Evolutionary conservation across 2,113 vertebrate species (phyloP), one percentile per base, ranked within the genome.

Genomic region (Microcebus lehilahytsara): DNA sequence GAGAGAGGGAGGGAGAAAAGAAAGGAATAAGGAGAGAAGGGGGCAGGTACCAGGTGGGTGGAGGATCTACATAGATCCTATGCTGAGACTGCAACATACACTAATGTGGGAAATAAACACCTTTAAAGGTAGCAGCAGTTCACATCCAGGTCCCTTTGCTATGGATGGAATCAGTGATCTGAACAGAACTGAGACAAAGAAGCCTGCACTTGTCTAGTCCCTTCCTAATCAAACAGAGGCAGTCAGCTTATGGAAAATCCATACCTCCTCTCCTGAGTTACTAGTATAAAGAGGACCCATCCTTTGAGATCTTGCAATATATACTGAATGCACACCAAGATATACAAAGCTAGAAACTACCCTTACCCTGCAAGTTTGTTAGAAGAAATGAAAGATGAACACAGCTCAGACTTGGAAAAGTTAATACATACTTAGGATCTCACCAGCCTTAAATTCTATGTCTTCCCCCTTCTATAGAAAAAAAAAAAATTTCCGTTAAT

Each of bases 361-460:
- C 84, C 27, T 42, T 58, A 51, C 40, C 40, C 84, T 49, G 11
- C 2, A 81, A 30, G 16, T 25, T 49, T 80, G 6, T 81, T 56
- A 49, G 25, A 90, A 86, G 53, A 85, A 89, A 88, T 77, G 22
- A 94, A 91, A 34, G n/a, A 85, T 93, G 30, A 94, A 67, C 49
- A 72, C 3, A 93, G 60, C 37, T 80, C 66, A 92, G 66, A 84
- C 20, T 16, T n/a, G 32, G 34, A 84, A 93, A 71, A 77, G 93
- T 32, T 17, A 96, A 80, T 11, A 62, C 5, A 93, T 62, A 92
- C 12, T 71, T 20, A 91, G 74, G 32, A 6, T 25, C 22, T 80
- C 56, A 34, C 32, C 60, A 84, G 42, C 10, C 40, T 90, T 67
- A 25, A 92, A 42, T 83, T 91, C 69, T 42, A 79, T 23, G 67